Base-by-base conservation (phyloP, 2,888 invertebrate species). In the Pterostichus niger region DNA sequence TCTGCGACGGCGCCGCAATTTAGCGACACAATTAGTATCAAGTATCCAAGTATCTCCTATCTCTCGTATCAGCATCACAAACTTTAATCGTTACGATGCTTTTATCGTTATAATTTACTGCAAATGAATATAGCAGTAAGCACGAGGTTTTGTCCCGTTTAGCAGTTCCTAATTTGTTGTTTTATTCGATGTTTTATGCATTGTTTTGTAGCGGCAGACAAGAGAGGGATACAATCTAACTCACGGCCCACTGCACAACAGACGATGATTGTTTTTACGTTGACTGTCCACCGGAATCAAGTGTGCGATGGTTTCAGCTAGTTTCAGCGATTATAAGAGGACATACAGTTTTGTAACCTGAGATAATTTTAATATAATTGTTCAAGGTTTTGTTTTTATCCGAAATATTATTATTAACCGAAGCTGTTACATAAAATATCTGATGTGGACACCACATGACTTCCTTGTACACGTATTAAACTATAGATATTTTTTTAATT, bases 61-160 rank as follows among this genome's bases (percentile, higher is more conserved):
- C 49, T 6, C 11, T 56, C 9, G 46, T 17, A 56, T 56, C 56
- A 17, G 3, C 56, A 56, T 56, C 56, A 56, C 56, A 56, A 56
- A 56, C 5, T 56, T 56, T 56, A 56, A 56, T 56, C 56, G 56
- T 13, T 56, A 56, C 56, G 68, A 4, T 24, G 52, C 52, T 52
- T 75, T 75, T 75, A 75, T 75, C 75, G 52, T 75, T 61, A 59
- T 78, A 56, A 78, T 78, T 78, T 78, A 78, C 78, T 78, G 78
- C 61, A 78, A 78, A 78, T 78, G 78, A 78, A 78, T 78, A 78
- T 78, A 54, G 78, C 78, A 46, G 13, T 31, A 52, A 33, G 31
- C 61, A 40, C 13, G 44, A 44, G 35, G 78, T 59, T 78, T 78
- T 56, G 59, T n/a, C 31, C 52, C 75, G 52, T 75, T 75, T 75